phyloP scores from a whole-genome alignment of 2,797 vertebrate genomes.

The Sebastes elongatus region DNA sequence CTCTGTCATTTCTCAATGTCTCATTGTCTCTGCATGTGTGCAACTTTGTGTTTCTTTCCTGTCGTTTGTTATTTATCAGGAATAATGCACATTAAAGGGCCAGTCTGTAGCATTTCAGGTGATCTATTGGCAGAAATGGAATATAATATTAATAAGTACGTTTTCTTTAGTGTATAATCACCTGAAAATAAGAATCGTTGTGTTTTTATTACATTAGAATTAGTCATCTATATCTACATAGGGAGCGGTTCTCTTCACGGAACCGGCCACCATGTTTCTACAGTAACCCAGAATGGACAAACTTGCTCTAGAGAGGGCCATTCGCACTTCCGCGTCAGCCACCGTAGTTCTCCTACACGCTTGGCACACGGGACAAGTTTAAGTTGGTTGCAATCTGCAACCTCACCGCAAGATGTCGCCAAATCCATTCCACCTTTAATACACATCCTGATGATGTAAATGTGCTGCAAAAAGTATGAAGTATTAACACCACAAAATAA shows the following conservation, averaged over 20 bases:
- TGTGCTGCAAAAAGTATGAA: background rate
- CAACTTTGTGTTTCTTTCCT: background rate
- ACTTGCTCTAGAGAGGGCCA: background rate
- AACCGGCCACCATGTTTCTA: rapidly evolving
- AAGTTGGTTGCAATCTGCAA: too few species aligned
- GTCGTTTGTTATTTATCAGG: background rate
- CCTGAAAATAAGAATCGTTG: background rate
- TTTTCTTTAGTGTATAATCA: background rate
- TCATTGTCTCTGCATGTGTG: background rate
- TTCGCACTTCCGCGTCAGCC: rapidly evolving
- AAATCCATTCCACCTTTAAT: background rate
- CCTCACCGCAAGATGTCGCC: too few species aligned
- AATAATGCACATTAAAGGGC: background rate
- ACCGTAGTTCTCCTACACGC: background rate
- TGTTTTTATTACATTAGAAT: background rate
- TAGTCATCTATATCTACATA: background rate
- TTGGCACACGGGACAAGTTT: too few species aligned
- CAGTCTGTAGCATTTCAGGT: rapidly evolving
- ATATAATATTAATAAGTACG: background rate
- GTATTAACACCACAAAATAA: background rate
- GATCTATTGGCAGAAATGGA: background rate
- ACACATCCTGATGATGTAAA: background rate
- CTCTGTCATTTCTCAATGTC: background rate
- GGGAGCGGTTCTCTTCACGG: background rate
- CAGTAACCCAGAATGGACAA: background rate